Evolutionary conservation across 2,888 invertebrate species (phyloP).

Genomic region (Icerya purchasi): DNA sequence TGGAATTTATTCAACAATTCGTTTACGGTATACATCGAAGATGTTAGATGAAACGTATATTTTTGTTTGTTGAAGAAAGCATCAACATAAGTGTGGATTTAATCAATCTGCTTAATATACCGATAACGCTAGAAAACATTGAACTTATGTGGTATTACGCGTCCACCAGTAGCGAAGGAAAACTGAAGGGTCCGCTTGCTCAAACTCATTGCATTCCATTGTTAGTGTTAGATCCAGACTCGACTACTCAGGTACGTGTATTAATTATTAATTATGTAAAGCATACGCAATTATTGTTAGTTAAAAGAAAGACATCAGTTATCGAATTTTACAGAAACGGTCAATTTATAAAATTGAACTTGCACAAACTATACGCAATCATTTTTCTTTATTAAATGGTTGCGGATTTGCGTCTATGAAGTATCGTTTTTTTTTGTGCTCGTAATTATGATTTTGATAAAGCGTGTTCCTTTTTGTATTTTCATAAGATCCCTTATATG

Average conservation of each 20-base stretch:
- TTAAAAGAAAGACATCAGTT: too few relatives aligned
- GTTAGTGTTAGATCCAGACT: conserved; percentile 34
- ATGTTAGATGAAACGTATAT: conserved; percentile 1
- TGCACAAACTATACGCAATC: too few relatives aligned
- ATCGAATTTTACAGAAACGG: too few relatives aligned
- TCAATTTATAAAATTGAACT: too few relatives aligned
- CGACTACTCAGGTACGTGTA: conserved; percentile 30
- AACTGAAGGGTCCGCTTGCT: conserved; percentile 26
- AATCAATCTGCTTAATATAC: conserved; percentile 51
- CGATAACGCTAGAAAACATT: conserved; percentile 44
- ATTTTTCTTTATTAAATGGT: too few relatives aligned
- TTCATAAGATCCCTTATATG: too few relatives aligned
- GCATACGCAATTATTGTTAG: background rate
- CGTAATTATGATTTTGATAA: too few relatives aligned
- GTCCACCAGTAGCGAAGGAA: conserved; percentile 23
- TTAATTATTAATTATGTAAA: background rate
- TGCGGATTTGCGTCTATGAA: too few relatives aligned
- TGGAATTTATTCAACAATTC: too few relatives aligned
- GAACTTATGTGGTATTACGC: conserved; percentile 46
- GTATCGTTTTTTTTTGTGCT: too few relatives aligned
- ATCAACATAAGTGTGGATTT: conserved; percentile 28
- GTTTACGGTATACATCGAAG: too few relatives aligned
- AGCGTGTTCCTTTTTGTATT: too few relatives aligned
- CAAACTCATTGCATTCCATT: conserved; percentile 24
- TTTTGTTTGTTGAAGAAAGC: conserved; percentile 3